A percentile compares a stretch with the other conserved stretches of the same genome.
phyloP scores from a whole-genome alignment of 2,113 vertebrate species.

The Orientallactaga bullata region DNA sequence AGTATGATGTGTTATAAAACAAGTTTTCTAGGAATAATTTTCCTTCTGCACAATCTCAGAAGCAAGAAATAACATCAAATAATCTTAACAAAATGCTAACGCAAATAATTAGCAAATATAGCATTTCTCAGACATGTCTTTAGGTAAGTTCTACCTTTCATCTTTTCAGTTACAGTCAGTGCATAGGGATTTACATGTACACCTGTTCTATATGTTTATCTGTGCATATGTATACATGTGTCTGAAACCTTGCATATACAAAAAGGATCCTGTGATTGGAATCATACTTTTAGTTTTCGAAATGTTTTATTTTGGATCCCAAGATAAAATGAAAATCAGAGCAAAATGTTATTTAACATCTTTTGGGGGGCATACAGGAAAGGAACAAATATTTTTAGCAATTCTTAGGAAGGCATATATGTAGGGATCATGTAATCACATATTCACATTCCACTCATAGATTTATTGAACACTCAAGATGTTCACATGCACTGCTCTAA shows the following conservation, averaged over 20 bases:
- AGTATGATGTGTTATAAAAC: neutral
- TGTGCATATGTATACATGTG: neutral
- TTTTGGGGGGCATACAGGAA: too few species aligned
- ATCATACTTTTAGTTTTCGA: conserved; percentile 21
- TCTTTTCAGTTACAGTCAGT: neutral
- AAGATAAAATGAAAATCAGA: conserved; percentile 15
- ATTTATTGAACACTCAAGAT: conserved; percentile 1
- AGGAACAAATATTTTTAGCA: too few species aligned
- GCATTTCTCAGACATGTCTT: conserved; percentile 6
- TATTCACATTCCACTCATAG: neutral
- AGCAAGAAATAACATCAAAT: neutral
- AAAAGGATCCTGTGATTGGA: neutral
- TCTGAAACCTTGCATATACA: neutral
- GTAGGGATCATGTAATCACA: neutral
- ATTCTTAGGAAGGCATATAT: too few species aligned
- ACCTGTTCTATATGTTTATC: neutral
- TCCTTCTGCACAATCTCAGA: neutral
- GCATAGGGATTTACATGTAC: neutral
- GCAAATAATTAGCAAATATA: conserved; percentile 34
- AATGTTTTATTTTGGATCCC: conserved; percentile 25
- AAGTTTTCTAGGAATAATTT: neutral
- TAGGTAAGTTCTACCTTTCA: neutral
- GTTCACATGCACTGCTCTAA: neutral
- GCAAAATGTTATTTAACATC: neutral
- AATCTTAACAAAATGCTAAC: conserved; percentile 2